Base-by-base conservation (phyloP, 1,140 invertebrate genomes). In the Anoplophora glabripennis region DNA sequence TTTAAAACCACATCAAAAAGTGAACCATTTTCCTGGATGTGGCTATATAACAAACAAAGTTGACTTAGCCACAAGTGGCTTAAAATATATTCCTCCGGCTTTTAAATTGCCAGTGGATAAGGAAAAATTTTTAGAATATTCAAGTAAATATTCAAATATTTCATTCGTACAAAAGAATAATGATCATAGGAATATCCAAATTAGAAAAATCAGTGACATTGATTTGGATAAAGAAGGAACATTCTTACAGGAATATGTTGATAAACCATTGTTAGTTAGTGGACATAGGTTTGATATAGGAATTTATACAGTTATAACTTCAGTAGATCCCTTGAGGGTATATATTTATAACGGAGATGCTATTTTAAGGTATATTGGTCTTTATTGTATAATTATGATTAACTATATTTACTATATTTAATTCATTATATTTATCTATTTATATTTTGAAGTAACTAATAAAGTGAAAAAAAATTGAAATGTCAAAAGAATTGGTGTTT, bases 221-320 rank as follows among this genome's bases (percentile, higher is more conserved):
- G 84, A 94, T 76, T 74, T 95, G 15, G 78, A 81, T n/a, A 79
- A 79, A 40, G 80, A 83, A 41, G 88, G 86, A 21, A 89, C 87
- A 34, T 99, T 98, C 76, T 82, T 98, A 1, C 96, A 99, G 72
- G 89, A 96, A 74, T 98, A 88, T 75, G 81, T 91, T 14, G 82
- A 89, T 48, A 88, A 86, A 60, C 94, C 94, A 8, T 87, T 90
- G 59, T 76, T 91, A 11, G 84, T 94, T 3, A 90, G 92, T 72
- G 90, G 89, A 0, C 84, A 92, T 73, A 98, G 97, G 78, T 99
- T 99, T 79, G 96, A 99, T 74, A 93, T 99, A 73, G 96, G 96
- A 12, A 85, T 98, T 14, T 99, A 99, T 77, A 92, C 92, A 0
- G 88, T 92, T 1, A 79, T 98, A 1, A 97, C 95, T 0, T 96